Conservation (phyloP, 2,113 vertebrate genomes). For the Perca fluviatilis region DNA sequence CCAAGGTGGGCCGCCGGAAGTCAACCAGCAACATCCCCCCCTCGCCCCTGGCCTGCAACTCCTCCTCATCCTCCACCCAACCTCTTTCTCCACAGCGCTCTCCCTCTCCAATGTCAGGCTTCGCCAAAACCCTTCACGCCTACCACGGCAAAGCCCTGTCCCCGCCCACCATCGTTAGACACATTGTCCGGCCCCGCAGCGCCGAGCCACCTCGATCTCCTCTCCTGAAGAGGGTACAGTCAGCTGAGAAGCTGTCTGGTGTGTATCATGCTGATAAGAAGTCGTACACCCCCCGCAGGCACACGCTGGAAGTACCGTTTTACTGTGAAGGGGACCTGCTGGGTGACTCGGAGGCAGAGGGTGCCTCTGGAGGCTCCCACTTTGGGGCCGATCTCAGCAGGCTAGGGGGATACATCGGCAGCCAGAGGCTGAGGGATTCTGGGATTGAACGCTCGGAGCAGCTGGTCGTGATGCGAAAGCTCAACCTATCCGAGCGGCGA, state of each 20-base stretch:
- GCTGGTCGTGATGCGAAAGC: slow-evolving; percentile 94
- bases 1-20: slow-evolving; percentile 92
- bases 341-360: slow-evolving; percentile 65
- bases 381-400: slow-evolving; percentile 74
- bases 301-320: slow-evolving; percentile 86
- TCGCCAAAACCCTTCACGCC: slow-evolving; percentile 87
- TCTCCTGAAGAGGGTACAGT: slow-evolving; percentile 92
- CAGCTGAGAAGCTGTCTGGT: slow-evolving; percentile 89
- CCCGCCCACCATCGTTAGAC: slow-evolving; percentile 89
- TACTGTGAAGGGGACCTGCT: slow-evolving; percentile 77
- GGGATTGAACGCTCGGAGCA: slow-evolving; percentile 86
- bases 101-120: slow-evolving; percentile 87
- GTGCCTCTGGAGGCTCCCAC: slow-evolving; percentile 48
- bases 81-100: slow-evolving; percentile 92
- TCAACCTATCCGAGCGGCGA: slow-evolving; percentile 94
- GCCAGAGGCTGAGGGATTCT: slow-evolving; percentile 81
- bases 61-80: slow-evolving; percentile 89
- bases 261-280: slow-evolving; percentile 86
- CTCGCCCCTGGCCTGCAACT: slow-evolving; percentile 93
- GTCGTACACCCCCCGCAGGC: slow-evolving; percentile 79
- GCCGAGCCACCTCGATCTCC: slow-evolving; percentile 90
- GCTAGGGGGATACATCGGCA: slow-evolving; percentile 74
- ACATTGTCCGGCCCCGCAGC: slow-evolving; percentile 87
- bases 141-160: slow-evolving; percentile 91
- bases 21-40: slow-evolving; percentile 98